Conservation (phyloP, 2,113 vertebrate genomes). For the Pogona vitticeps region DNA sequence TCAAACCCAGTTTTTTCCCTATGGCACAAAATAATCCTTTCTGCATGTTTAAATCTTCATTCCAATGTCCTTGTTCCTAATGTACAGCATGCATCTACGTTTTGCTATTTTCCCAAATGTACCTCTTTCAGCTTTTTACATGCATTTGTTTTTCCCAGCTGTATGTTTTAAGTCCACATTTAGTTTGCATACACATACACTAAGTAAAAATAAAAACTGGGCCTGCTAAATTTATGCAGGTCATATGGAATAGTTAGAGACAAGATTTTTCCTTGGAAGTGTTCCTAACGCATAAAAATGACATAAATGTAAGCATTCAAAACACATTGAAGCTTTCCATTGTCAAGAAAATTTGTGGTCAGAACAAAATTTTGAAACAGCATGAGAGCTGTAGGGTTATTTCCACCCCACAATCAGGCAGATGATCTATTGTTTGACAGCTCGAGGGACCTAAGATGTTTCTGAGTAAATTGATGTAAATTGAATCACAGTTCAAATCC, state of each 20-base stretch:
- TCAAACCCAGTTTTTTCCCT: no score
- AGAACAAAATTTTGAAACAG: background rate
- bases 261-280: background rate
- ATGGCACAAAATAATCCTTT: no score
- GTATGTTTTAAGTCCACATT: no score
- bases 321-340: background rate
- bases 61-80: no score
- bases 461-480: background rate
- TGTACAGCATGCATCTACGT: no score
- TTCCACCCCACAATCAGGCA: background rate
- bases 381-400: background rate
- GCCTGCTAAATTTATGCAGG: no score
- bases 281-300: background rate
- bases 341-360: background rate
- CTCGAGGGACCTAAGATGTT: background rate
- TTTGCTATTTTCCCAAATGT: no score
- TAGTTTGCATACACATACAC: no score
- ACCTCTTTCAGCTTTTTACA: no score
- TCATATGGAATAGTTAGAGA: background rate
- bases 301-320: background rate
- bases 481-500: background rate
- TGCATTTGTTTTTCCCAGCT: no score
- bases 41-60: no score
- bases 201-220: no score
- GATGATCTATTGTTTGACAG: background rate